Base-by-base conservation (phyloP, 2,113 vertebrate species). In the Garra rufa region DNA sequence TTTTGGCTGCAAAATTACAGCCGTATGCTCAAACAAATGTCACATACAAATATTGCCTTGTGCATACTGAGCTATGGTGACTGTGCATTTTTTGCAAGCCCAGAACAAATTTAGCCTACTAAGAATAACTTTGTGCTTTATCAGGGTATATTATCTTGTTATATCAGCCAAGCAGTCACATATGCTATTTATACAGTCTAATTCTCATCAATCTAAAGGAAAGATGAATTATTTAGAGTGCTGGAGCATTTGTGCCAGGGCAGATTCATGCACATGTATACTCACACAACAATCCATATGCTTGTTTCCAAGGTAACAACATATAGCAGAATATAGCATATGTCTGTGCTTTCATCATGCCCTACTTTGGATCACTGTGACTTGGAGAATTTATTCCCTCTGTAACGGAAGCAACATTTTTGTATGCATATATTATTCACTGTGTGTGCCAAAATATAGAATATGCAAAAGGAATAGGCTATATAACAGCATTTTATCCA, bases 221-320 rank as follows among this genome's bases (percentile, higher is more conserved):
- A 26, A 59, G 9, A 79, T 59, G n/a, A 59, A 71, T 43, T 15
- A 14, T 74, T 74, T 73, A 15, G 52, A 77, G 28, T 34, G 74
- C 48, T 50, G 43, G 24, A 30, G 44, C 17, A 88, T 89, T 88
- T 86, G 83, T 90, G 88, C 88, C 88, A 88, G 87, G 85, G 87
- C 87, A 46, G 59, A 70, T 86, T 89, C 85, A 88, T 89, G 67
- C 70, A 89, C 88, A 92, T 83, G 70, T 41, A 85, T 89, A 82
- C 84, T 85, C 84, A 83, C 84, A 85, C 83, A 50, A 81, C 73
- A 73, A 88, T 76, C 88, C 83, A 92, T 89, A 91, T 87, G 90
- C 82, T 90, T 90, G 91, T 93, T 93, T 92, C 92, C 91, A 92
- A 90, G 91, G 92, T 90, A 93, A 92, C 90, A 69, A 88, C 83